These are phyloP conservation scores for Lytechinus variegatus DNA, from an alignment of 35 echinoderm and acorn worm genomes.

Conservation along the genomic window DNA sequence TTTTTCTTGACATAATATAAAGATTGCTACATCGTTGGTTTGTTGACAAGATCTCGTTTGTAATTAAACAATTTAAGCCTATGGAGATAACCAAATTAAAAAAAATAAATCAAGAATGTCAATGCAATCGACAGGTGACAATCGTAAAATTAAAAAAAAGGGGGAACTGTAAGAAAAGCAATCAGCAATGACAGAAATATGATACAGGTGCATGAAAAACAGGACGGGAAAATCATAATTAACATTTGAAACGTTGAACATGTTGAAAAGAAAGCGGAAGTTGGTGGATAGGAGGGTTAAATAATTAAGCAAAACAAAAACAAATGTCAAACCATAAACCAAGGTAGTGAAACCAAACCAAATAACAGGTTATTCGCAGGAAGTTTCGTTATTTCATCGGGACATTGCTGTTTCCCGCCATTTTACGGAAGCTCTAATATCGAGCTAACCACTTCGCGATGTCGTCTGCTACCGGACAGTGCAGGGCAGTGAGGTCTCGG, in stretches of 20 bases:
- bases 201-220: background rate
- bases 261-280: background rate
- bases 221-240: background rate
- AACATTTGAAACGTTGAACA: background rate
- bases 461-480: background rate
- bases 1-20: no score
- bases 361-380: background rate
- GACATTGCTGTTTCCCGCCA: background rate
- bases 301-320: background rate
- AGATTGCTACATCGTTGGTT: no score
- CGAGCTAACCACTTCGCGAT: background rate
- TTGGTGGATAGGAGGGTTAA: background rate
- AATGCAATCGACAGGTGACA: no score
- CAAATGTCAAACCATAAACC: background rate
- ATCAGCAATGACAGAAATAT: background rate
- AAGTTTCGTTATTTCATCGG: background rate
- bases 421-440: background rate
- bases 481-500: background rate
- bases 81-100: no score
- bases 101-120: no score
- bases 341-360: background rate
- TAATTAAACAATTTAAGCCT: no score
- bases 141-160: no score
- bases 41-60: no score
- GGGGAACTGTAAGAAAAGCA: no score